Conservation (phyloP, 2,113 vertebrate species). For the Istiophorus platypterus region DNA sequence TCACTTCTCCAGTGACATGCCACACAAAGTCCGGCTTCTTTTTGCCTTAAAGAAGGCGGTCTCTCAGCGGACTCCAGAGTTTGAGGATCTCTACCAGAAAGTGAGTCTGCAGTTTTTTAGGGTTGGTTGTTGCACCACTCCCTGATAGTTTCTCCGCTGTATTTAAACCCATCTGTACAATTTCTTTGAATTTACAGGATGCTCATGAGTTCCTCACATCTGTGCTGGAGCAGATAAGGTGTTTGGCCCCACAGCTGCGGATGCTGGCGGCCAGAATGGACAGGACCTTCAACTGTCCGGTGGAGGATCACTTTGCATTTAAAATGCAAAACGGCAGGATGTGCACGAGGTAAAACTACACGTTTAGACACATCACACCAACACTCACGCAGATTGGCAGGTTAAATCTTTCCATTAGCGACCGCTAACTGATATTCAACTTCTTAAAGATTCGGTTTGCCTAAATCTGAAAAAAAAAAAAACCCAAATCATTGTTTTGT, state of each 20-base stretch:
- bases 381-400: no score
- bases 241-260: neutral
- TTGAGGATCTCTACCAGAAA: conserved; percentile 6
- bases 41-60: neutral
- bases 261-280: neutral
- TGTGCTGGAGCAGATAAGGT: conserved; percentile 28
- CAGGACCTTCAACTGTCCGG: conserved; percentile 5
- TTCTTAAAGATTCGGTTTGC: no score
- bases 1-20: neutral
- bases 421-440: no score
- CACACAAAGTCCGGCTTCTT: neutral
- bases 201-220: conserved; percentile 34
- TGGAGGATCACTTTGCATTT: conserved; percentile 18
- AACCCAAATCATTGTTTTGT: no score
- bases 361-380: neutral
- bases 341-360: conserved; percentile 17
- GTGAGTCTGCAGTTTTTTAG: neutral
- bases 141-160: neutral
- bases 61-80: neutral
- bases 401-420: no score
- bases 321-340: conserved; percentile 24
- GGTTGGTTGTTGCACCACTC: neutral
- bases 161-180: neutral
- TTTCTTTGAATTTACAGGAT: conserved; percentile 16
- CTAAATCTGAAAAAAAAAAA: no score